Evolutionary conservation across 1,140 invertebrate species (phyloP).

Genomic region (Sarcophaga bullata): DNA sequence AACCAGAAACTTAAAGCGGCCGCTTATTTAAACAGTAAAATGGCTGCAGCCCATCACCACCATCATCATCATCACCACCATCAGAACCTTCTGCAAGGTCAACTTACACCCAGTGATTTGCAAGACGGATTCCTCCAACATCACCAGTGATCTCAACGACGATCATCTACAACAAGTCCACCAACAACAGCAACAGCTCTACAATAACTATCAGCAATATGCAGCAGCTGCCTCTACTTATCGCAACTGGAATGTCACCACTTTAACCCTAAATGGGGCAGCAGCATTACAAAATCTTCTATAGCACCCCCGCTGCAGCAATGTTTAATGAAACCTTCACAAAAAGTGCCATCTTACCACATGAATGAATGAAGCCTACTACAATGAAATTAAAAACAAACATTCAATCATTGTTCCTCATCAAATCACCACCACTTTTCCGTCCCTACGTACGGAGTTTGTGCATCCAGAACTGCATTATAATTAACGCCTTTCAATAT

Average conservation of each 20-base stretch:
- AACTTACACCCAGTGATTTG: constrained; percentile 54
- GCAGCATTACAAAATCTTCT: constrained; percentile 62
- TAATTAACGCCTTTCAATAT: neutral
- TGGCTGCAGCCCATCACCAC: constrained; percentile 15
- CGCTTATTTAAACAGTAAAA: constrained; percentile 29
- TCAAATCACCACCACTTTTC: neutral
- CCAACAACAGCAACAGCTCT: constrained; percentile 58
- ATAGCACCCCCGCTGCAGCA: constrained; percentile 48
- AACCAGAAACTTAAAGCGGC: constrained; percentile 35
- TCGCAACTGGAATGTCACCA: constrained; percentile 63
- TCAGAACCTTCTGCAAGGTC: constrained; percentile 56
- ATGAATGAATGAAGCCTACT: too few relatives aligned
- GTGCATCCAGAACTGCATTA: too few relatives aligned
- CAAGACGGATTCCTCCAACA: constrained; percentile 63
- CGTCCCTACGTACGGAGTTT: neutral
- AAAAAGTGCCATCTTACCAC: too few relatives aligned
- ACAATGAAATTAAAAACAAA: too few relatives aligned
- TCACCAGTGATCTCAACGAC: constrained; percentile 63
- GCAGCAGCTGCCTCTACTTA: constrained; percentile 58
- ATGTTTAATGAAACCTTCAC: neutral
- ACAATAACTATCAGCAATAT: constrained; percentile 63
- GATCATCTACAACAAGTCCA: constrained; percentile 59
- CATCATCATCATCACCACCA: constrained; percentile 35
- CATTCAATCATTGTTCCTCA: too few relatives aligned
- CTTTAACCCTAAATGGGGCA: constrained; percentile 59